phyloP scores from a whole-genome alignment of 2,113 vertebrate genomes.

The Salvelinus alpinus region DNA sequence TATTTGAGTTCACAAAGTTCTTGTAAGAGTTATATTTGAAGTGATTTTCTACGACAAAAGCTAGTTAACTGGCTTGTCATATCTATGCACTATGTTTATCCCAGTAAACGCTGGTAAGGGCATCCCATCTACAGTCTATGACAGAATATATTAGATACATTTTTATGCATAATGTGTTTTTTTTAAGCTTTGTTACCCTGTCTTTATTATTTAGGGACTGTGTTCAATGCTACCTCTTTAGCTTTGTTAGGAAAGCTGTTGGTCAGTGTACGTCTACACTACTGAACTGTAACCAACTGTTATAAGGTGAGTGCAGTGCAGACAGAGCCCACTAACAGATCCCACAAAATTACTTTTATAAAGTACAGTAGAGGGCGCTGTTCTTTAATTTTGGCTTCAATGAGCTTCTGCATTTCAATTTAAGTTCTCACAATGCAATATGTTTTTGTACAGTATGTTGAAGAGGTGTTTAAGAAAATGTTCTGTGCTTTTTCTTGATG shows the following conservation, averaged over 20 bases:
- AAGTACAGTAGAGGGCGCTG: neutral
- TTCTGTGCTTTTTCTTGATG: slow-evolving; percentile 9
- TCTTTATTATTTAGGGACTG: slow-evolving; percentile 50
- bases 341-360: neutral
- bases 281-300: slow-evolving; percentile 78
- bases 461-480: too few species aligned
- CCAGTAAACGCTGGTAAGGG: slow-evolving; percentile 71
- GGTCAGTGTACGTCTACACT: slow-evolving; percentile 84
- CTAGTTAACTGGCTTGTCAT: slow-evolving; percentile 71
- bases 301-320: neutral
- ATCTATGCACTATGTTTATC: slow-evolving; percentile 77
- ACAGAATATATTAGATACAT: too few species aligned
- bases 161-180: neutral
- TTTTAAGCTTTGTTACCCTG: neutral
- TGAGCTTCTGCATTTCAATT: neutral
- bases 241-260: slow-evolving; percentile 82
- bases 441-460: neutral
- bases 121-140: neutral
- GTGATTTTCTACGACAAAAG: too few species aligned
- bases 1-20: too few species aligned
- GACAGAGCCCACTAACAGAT: neutral
- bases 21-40: too few species aligned
- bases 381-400: neutral
- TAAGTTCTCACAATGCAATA: neutral
- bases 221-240: slow-evolving; percentile 70